Evolutionary conservation across 53 echinoderm and acorn worm genomes (phyloP).

Genomic region (Arbacia lixula): DNA sequence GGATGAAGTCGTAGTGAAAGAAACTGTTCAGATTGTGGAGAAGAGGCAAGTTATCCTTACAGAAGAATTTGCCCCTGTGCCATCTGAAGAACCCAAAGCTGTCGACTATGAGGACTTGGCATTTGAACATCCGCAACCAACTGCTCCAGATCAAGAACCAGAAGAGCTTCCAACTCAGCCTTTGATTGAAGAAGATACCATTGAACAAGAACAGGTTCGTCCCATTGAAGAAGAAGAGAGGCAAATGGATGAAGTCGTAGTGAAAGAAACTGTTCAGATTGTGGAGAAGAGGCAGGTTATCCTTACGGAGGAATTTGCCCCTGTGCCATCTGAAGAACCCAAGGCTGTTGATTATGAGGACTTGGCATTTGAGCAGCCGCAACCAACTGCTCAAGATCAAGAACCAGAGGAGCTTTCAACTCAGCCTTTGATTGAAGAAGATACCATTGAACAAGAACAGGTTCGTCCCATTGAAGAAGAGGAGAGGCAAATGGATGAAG

Average conservation of each 20-base stretch:
- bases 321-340: neutral
- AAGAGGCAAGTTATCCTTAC: neutral
- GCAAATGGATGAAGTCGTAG: neutral
- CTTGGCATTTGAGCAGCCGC: too few species aligned
- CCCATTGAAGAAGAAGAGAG: neutral
- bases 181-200: neutral
- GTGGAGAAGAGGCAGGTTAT: neutral
- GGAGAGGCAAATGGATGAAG: neutral
- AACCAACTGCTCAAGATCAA: neutral
- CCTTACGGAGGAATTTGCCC: neutral
- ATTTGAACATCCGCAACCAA: too few species aligned
- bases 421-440: too few species aligned
- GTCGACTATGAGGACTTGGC: constrained; percentile 24
- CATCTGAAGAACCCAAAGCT: too few species aligned
- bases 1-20: constrained; percentile 8
- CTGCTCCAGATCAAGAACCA: too few species aligned
- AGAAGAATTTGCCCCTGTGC: too few species aligned
- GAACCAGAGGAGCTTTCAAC: neutral
- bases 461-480: too few species aligned
- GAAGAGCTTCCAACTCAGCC: too few species aligned
- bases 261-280: constrained; percentile 11
- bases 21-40: constrained; percentile 18
- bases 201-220: neutral
- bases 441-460: constrained; percentile 2
- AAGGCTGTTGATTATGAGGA: neutral